Evolutionary conservation across 2,888 invertebrate species (phyloP).

Genomic region (Seladonia tumulorum): DNA sequence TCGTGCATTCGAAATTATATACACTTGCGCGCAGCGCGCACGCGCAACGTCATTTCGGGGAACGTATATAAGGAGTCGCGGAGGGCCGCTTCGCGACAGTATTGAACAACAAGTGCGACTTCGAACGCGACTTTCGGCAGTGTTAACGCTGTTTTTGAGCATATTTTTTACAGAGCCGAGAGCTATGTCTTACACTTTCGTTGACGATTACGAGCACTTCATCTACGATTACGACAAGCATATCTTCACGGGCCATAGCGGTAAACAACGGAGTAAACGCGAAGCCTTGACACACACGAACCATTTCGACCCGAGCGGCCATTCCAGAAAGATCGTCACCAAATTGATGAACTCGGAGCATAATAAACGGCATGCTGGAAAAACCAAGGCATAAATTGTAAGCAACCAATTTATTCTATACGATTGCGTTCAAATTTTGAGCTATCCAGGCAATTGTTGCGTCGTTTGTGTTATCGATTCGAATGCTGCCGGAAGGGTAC

Average conservation of each 20-base stretch:
- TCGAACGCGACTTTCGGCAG: not conserved
- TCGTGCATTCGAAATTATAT: conserved; percentile 32
- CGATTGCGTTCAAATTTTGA: not conserved
- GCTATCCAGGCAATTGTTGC: not conserved
- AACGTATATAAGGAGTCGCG: conserved; percentile 72
- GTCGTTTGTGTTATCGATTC: conserved; percentile 31
- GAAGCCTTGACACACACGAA: conserved; percentile 95
- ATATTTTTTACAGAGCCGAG: conserved; percentile 29
- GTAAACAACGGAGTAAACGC: conserved; percentile 95
- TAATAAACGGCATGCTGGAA: conserved; percentile 88
- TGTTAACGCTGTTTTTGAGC: conserved; percentile 20
- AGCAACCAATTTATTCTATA: conserved; percentile 2
- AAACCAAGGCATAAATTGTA: conserved; percentile 78
- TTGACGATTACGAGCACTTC: conserved; percentile 97
- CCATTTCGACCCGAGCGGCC: conserved; percentile 96
- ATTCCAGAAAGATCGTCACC: conserved; percentile 95
- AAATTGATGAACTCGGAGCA: conserved; percentile 94
- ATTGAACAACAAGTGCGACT: conserved; percentile 23
- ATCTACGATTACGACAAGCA: conserved; percentile 97
- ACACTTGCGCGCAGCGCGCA: conserved; percentile 56
- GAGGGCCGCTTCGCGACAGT: conserved; percentile 36
- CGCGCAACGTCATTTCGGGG: conserved; percentile 47
- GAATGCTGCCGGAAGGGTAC: not conserved
- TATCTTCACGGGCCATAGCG: conserved; percentile 93
- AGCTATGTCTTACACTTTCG: conserved; percentile 92